Evolutionary conservation across 2,888 invertebrate genomes (phyloP).

Genomic region (Electrophaes corylata): DNA sequence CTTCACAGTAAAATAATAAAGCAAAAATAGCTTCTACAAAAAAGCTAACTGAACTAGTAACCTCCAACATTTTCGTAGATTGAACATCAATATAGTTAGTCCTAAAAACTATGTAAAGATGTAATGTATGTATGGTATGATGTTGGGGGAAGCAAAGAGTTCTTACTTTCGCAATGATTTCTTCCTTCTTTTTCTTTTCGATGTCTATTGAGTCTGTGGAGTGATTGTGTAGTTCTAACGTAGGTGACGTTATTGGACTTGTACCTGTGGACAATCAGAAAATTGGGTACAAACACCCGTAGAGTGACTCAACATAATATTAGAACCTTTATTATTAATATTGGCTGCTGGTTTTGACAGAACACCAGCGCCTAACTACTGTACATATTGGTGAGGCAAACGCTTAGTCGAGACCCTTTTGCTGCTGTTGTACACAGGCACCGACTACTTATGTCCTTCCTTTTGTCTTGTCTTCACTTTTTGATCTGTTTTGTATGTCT

Average conservation of each 20-base stretch:
- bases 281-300: conserved; percentile 10
- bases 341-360: too few species aligned
- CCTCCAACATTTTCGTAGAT: conserved; percentile 49
- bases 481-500: too few species aligned
- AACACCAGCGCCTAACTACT: too few species aligned
- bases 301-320: too few species aligned
- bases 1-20: conserved; percentile 30
- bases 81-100: conserved; percentile 53
- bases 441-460: too few species aligned
- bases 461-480: too few species aligned
- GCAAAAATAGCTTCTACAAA: conserved; percentile 24
- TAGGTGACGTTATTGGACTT: conserved; percentile 91
- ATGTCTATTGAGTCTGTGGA: conserved; percentile 90
- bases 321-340: too few species aligned
- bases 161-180: conserved; percentile 82
- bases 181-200: conserved; percentile 88
- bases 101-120: conserved; percentile 59
- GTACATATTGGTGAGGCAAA: too few species aligned
- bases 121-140: conserved; percentile 54
- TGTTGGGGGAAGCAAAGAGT: conserved; percentile 7
- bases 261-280: conserved; percentile 73
- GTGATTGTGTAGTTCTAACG: conserved; percentile 88
- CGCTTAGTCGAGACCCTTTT: too few species aligned
- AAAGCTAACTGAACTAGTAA: conserved; percentile 52
- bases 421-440: too few species aligned